A percentile compares a stretch with the other conserved stretches of the same genome.
Conservation (phyloP, 2,797 vertebrate genomes). For the Amblyopsis hoosieri region DNA sequence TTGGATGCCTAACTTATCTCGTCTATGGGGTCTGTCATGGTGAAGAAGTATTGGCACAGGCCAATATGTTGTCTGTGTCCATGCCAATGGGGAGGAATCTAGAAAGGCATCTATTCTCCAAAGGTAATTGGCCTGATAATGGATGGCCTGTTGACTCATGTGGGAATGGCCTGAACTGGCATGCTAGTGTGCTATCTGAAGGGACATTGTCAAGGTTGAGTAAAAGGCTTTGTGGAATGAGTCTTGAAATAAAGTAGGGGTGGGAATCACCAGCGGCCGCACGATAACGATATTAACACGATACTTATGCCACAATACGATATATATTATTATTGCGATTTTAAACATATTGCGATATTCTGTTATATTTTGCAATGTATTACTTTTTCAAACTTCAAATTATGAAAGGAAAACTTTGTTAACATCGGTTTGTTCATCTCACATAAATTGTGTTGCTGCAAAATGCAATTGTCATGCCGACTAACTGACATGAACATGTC, state of each 20-base stretch:
- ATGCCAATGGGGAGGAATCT: constrained; percentile 48
- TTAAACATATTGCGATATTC: too few species aligned
- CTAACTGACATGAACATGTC: too few species aligned
- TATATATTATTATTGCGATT: too few species aligned
- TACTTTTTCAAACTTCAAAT: too few species aligned
- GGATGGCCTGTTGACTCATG: constrained; percentile 59
- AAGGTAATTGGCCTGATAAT: constrained; percentile 68
- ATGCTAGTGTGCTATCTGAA: constrained; percentile 49
- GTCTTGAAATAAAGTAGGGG: constrained; percentile 23
- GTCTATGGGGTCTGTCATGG: constrained; percentile 43
- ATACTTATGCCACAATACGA: too few species aligned
- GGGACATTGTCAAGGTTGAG: constrained; percentile 63
- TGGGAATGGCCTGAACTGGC: constrained; percentile 53
- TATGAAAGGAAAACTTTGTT: too few species aligned
- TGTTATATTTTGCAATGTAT: too few species aligned
- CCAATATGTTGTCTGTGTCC: constrained; percentile 38
- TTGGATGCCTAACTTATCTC: constrained; percentile 37
- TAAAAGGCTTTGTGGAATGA: constrained; percentile 21
- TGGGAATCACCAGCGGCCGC: too few species aligned
- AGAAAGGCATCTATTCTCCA: constrained; percentile 59
- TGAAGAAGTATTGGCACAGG: constrained; percentile 39
- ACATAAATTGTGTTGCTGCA: too few species aligned
- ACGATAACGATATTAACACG: too few species aligned
- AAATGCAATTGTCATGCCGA: too few species aligned
- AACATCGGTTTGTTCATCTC: too few species aligned